A percentile compares a stretch with the other conserved stretches of the same genome.
Evolutionary conservation across 2,113 vertebrate species (phyloP).

Genomic region (Oncorhynchus clarkii): DNA sequence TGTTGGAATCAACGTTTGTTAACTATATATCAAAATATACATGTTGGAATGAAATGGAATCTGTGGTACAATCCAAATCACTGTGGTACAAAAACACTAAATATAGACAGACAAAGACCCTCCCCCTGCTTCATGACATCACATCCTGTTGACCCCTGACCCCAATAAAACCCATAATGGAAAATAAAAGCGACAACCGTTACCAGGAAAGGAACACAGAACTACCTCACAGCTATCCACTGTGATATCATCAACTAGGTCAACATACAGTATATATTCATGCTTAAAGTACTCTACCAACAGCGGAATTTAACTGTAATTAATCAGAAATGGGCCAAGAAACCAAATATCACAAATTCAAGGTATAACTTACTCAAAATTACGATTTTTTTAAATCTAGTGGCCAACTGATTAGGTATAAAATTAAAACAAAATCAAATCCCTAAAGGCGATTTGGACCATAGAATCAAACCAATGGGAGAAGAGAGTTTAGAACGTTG

Average conservation of each 20-base stretch:
- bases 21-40: slow-evolving; percentile 74
- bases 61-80: slow-evolving; percentile 59
- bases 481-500: slow-evolving; percentile 18
- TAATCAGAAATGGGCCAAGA: slow-evolving; percentile 36
- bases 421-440: neutral
- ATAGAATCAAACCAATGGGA: slow-evolving; percentile 34
- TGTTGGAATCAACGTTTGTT: slow-evolving; percentile 54
- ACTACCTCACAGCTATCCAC: slow-evolving; percentile 55
- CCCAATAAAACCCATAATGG: slow-evolving; percentile 53
- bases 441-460: neutral
- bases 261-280: slow-evolving; percentile 33
- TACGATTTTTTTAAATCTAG: too few species aligned
- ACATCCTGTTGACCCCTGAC: slow-evolving; percentile 44
- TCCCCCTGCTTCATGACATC: slow-evolving; percentile 52
- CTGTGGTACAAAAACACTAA: slow-evolving; percentile 76
- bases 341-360: slow-evolving; percentile 3
- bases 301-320: slow-evolving; percentile 43
- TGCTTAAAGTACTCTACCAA: slow-evolving; percentile 51
- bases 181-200: slow-evolving; percentile 57
- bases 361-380: neutral
- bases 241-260: slow-evolving; percentile 47
- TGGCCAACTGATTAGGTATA: neutral
- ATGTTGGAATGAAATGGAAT: slow-evolving; percentile 70
- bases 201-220: slow-evolving; percentile 41
- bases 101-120: slow-evolving; percentile 68